Conservation (phyloP, 2,113 vertebrate species). For the Atrichornis clamosus region DNA sequence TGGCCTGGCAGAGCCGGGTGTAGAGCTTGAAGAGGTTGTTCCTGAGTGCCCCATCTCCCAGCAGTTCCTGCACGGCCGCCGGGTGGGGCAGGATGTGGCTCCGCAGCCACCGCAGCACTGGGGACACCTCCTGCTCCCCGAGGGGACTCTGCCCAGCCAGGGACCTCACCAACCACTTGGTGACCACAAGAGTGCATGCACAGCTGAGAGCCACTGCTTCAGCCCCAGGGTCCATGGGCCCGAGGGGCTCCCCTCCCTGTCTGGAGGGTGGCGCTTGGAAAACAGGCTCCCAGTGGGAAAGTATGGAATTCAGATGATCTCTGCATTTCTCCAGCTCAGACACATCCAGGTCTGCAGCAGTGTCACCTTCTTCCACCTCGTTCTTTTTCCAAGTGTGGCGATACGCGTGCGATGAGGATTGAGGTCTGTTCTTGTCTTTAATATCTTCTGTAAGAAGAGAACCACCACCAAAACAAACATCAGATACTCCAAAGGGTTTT, state of each 20-base stretch:
- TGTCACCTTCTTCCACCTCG: not conserved
- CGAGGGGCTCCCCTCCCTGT: not conserved
- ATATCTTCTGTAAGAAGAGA: conserved; percentile 67
- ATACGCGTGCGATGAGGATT: not conserved
- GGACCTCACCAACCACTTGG: conserved; percentile 78
- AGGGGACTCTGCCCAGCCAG: conserved; percentile 49
- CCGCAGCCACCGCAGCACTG: conserved; percentile 77
- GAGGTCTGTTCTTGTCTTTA: conserved; percentile 72
- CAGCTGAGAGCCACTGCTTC: not conserved
- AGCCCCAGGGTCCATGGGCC: fast-evolving
- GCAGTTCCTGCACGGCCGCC: conserved; percentile 11
- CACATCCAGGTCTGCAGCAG: not conserved
- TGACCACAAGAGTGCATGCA: conserved; percentile 46
- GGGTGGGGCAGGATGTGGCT: conserved; percentile 47
- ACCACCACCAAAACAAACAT: not conserved
- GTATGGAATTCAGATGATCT: conserved; percentile 70
- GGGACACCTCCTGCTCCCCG: not conserved
- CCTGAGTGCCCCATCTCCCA: conserved; percentile 61
- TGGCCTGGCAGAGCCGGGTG: conserved; percentile 44
- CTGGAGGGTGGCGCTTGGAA: not conserved
- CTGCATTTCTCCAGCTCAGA: conserved; percentile 69
- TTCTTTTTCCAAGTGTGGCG: conserved; percentile 36
- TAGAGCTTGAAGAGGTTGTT: conserved; percentile 80
- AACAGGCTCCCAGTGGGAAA: conserved; percentile 80
- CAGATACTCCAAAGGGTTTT: not conserved